phyloP scores from a whole-genome alignment of 2,888 invertebrate genomes.

The Microdon myrmicae region DNA sequence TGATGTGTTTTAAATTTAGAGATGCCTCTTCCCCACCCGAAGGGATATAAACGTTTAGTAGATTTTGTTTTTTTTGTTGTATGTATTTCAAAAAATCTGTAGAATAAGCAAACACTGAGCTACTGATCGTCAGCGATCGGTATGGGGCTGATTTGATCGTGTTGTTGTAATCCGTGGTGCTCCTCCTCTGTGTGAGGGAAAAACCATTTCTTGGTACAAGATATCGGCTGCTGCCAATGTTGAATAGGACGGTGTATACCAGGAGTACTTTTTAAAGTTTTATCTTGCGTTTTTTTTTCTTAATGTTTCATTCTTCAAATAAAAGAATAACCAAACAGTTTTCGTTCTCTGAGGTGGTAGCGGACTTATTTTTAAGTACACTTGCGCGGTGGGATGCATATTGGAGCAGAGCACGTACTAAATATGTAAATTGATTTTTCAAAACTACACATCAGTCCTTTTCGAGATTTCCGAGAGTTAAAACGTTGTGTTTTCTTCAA shows the following conservation, averaged over 20 bases:
- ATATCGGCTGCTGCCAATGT: slow-evolving; percentile 50
- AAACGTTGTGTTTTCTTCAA: slow-evolving; percentile 55
- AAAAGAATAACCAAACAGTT: not conserved
- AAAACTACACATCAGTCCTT: slow-evolving; percentile 63
- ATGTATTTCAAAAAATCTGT: slow-evolving; percentile 32
- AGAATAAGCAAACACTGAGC: slow-evolving; percentile 18
- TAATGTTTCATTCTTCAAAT: too few species aligned
- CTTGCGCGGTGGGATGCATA: slow-evolving; percentile 51
- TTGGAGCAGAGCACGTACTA: slow-evolving; percentile 54
- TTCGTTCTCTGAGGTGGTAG: slow-evolving; percentile 50
- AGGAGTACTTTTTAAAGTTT: slow-evolving; percentile 34
- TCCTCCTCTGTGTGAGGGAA: slow-evolving; percentile 43
- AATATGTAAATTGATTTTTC: slow-evolving; percentile 63
- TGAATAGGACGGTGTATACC: slow-evolving; percentile 17
- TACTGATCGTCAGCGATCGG: slow-evolving; percentile 35
- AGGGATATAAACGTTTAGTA: slow-evolving; percentile 24
- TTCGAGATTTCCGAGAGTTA: slow-evolving; percentile 64
- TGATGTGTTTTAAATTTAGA: slow-evolving; percentile 48
- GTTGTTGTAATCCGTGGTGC: slow-evolving; percentile 14
- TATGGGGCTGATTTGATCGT: slow-evolving; percentile 41
- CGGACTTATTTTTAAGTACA: slow-evolving; percentile 52
- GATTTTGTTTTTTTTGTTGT: slow-evolving; percentile 15
- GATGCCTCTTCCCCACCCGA: slow-evolving; percentile 35
- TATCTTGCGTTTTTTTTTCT: slow-evolving; percentile 19
- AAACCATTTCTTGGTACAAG: slow-evolving; percentile 30